These are phyloP conservation scores for Tetrax tetrax DNA, from an alignment of 2,113 vertebrate genomes.

Conservation along the genomic window DNA sequence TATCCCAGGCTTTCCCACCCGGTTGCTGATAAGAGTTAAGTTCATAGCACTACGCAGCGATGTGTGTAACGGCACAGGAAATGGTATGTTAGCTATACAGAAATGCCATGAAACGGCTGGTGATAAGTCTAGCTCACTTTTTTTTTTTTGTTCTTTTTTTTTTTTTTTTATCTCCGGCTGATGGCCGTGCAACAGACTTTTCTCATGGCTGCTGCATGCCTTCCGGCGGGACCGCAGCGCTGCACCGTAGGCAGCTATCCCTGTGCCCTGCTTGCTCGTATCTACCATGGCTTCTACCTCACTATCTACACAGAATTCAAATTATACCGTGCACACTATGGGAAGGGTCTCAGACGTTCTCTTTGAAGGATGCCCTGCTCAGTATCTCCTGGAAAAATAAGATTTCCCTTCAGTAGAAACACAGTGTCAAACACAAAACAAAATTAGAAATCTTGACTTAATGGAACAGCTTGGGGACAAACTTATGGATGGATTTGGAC, in stretches of 20 bases:
- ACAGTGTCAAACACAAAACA: background rate
- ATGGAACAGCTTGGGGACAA: background rate
- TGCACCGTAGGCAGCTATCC: rapidly evolving
- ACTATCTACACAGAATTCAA: background rate
- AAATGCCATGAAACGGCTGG: background rate
- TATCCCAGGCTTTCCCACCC: background rate
- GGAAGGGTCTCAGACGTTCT: background rate
- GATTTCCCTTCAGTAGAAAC: background rate
- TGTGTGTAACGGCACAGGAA: constrained; percentile 35
- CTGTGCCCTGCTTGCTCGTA: background rate
- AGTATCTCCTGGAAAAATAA: background rate
- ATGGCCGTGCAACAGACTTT: background rate
- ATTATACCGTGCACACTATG: background rate
- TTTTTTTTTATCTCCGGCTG: constrained; percentile 1
- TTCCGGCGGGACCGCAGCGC: background rate
- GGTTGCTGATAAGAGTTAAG: constrained; percentile 41
- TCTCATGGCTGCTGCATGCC: background rate
- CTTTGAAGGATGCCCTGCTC: background rate
- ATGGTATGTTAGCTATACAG: constrained; percentile 2
- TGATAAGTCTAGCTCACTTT: constrained; percentile 2
- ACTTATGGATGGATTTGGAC: background rate
- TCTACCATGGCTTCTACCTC: rapidly evolving
- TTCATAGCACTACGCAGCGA: background rate
- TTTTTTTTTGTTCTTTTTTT: background rate
- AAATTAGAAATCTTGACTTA: background rate